These are phyloP conservation scores for Dascyllus trimaculatus DNA, from an alignment of 2,113 vertebrate species.

Conservation along the genomic window DNA sequence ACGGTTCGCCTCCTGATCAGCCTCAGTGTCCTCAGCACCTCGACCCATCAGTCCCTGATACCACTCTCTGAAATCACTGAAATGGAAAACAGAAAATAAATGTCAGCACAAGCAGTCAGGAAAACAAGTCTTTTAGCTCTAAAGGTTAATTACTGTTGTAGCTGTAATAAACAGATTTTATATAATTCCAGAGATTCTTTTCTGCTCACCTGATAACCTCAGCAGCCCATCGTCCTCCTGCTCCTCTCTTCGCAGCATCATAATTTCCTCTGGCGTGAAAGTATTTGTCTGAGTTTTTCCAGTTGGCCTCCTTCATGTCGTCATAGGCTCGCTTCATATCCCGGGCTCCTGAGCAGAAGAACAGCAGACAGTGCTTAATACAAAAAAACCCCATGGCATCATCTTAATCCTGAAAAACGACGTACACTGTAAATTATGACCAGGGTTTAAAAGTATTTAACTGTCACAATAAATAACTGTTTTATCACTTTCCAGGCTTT, in stretches of 20 bases:
- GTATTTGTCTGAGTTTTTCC: conserved; percentile 64
- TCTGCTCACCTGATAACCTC: conserved; percentile 63
- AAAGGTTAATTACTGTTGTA: no score
- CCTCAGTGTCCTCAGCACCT: conserved; percentile 12
- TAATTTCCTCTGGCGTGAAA: conserved; percentile 75
- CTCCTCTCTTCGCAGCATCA: conserved; percentile 65
- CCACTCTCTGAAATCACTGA: conserved; percentile 39
- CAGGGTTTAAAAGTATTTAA: no score
- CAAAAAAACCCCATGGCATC: neutral
- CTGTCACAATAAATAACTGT: no score
- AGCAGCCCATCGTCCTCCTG: conserved; percentile 64
- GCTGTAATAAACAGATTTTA: no score
- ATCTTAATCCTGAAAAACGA: no score
- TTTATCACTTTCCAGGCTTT: no score
- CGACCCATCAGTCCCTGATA: neutral
- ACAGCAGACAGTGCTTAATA: neutral
- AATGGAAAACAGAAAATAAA: neutral
- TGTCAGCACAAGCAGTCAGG: neutral
- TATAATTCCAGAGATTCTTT: neutral
- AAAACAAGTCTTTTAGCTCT: neutral
- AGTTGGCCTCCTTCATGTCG: conserved; percentile 56
- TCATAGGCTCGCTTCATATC: conserved; percentile 52
- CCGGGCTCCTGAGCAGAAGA: conserved; percentile 21
- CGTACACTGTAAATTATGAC: no score
- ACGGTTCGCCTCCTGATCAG: conserved; percentile 17